A percentile compares a stretch with the other conserved stretches of the same genome.
Conservation (phyloP, 2,797 vertebrate species). For the Eospalax fontanierii region DNA sequence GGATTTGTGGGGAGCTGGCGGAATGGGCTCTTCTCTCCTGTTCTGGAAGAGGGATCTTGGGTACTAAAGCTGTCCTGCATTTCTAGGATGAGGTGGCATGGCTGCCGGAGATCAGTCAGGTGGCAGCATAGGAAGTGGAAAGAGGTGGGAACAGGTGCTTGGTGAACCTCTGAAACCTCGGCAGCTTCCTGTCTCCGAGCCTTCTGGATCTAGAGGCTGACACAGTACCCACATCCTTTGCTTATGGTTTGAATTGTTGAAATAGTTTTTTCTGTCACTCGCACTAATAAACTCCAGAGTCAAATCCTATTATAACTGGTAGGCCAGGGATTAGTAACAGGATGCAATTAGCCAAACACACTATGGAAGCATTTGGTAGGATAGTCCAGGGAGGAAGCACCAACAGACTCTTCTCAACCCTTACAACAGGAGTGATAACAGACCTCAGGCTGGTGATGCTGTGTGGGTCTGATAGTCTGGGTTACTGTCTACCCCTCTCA, state of each 20-base stretch:
- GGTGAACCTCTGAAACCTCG: not conserved
- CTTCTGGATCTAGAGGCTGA: not conserved
- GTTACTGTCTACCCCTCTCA: not conserved
- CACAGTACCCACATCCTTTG: not conserved
- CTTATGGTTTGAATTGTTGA: not conserved
- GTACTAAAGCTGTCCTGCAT: not conserved
- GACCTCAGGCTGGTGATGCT: not conserved
- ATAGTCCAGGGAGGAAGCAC: not conserved
- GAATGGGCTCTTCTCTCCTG: not conserved
- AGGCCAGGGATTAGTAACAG: not conserved
- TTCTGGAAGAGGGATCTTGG: not conserved
- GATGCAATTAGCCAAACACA: not conserved
- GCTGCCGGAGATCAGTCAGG: not conserved
- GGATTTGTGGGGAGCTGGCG: not conserved
- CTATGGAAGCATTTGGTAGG: not conserved
- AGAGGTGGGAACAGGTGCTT: not conserved
- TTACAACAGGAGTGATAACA: too few species aligned
- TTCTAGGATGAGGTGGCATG: not conserved
- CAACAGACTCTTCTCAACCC: not conserved
- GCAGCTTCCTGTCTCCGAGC: not conserved
- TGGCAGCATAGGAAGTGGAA: not conserved
- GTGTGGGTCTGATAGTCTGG: not conserved
- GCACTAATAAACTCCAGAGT: not conserved
- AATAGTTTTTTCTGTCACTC: slow-evolving; percentile 12
- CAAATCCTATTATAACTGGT: not conserved